Evolutionary conservation across 2,888 invertebrate species (phyloP).

Genomic region (Brenthis hecate): DNA sequence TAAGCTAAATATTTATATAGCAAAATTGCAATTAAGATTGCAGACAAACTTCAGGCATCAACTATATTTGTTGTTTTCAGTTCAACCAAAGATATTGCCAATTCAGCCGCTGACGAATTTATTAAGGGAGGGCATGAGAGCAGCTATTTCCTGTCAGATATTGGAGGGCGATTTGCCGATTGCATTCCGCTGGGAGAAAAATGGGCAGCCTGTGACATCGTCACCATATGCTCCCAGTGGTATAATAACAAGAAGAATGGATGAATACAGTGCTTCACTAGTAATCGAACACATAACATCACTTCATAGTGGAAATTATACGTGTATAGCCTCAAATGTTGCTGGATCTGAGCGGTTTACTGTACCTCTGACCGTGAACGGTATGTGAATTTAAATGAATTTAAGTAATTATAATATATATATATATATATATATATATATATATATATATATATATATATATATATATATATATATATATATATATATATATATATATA

Average conservation of each 20-base stretch:
- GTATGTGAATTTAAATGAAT: conserved; percentile 64
- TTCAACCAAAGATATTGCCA: conserved; percentile 92
- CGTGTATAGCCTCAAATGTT: conserved; percentile 94
- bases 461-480: too few relatives aligned
- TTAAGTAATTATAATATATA: too few relatives aligned
- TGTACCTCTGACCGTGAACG: conserved; percentile 91
- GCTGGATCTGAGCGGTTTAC: conserved; percentile 90
- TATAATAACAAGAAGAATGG: conserved; percentile 83
- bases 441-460: too few relatives aligned
- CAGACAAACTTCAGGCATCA: neutral
- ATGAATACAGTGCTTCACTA: conserved; percentile 92
- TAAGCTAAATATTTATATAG: conserved; percentile 13
- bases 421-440: too few relatives aligned
- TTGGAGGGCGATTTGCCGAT: conserved; percentile 96
- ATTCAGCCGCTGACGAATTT: conserved; percentile 91
- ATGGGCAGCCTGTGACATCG: conserved; percentile 88
- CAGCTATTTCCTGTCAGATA: conserved; percentile 94
- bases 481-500: too few relatives aligned
- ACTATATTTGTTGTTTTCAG: conserved; percentile 67
- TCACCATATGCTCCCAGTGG: conserved; percentile 81
- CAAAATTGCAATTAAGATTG: conserved; percentile 11
- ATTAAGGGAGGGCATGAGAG: conserved; percentile 91
- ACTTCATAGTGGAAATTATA: conserved; percentile 93
- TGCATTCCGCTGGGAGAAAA: conserved; percentile 95
- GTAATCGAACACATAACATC: conserved; percentile 93